Base-by-base conservation (phyloP, 2,113 vertebrate species). In the Sigmodon hispidus region DNA sequence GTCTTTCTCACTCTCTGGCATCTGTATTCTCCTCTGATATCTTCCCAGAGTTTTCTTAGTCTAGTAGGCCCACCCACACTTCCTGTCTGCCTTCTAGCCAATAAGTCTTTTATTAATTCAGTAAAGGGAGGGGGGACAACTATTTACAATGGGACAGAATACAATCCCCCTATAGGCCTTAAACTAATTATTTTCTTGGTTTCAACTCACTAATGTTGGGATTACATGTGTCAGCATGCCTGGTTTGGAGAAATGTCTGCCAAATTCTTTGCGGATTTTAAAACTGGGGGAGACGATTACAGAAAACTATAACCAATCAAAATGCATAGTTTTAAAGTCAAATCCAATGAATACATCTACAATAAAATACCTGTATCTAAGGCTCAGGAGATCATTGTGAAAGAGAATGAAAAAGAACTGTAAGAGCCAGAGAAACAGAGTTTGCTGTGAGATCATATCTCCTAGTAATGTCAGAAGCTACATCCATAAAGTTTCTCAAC, bases 171-270 rank as follows among this genome's bases (percentile, higher is more conserved):
- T n/a, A n/a, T n/a, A n/a, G 11, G 40, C 72, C 72, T 73, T 21
- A 43, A 43, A 73, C 13, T 73, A 26, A 50, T 31, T 76, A 48
- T 16, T 76, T 76, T 76, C 75, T 7, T 76, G 75, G 6, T 31
- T 76, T 76, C 45, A 77, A 52, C 76, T 50, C 45, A 77, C 75
- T 16, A 77, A 16, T 77, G 45, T 15, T 19, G 15, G 31, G 73
- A 34, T 50, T 50, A 43, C 21, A 40, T n/a, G 36, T 70, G 69
- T 17, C 17, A 72, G n/a, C 70, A 40, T 72, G 43, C 45, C 73
- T 77, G 29, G 45, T 45, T 69, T 72, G n/a, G 36, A 87, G 45
- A 95, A 93, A 80, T 50, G n/a, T 57, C 88, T 85, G 52, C 76
- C 76, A 50, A 29, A 17, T 52, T 10, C 48, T 79, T 36, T 21